These are phyloP conservation scores for Taxidea taxus DNA, from an alignment of 2,113 vertebrate species.

Conservation along the genomic window DNA sequence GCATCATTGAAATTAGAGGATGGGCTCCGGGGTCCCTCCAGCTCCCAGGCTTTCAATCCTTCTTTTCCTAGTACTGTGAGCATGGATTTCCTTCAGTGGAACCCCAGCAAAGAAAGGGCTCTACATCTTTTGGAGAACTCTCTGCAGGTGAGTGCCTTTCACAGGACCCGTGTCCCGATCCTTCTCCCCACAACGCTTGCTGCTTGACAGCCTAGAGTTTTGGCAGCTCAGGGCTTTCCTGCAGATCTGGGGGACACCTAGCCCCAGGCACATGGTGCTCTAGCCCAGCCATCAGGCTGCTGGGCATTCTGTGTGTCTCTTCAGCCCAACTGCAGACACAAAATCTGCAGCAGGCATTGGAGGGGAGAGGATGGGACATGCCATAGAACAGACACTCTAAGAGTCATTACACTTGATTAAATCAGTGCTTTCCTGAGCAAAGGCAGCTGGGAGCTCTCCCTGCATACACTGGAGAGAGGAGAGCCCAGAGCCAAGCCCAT, in stretches of 20 bases:
- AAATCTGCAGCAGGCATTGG: not conserved
- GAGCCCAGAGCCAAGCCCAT: too few species aligned
- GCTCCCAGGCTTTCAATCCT: not conserved
- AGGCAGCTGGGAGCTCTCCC: not conserved
- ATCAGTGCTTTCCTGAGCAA: not conserved
- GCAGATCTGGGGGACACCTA: accelerated
- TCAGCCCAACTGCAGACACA: not conserved
- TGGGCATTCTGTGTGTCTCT: not conserved
- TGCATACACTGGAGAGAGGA: not conserved
- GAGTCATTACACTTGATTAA: not conserved
- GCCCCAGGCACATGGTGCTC: not conserved
- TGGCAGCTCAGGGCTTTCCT: not conserved
- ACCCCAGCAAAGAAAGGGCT: too few species aligned
- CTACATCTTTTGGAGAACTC: not conserved
- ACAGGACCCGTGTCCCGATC: not conserved
- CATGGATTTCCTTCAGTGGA: not conserved
- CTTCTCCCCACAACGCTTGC: not conserved
- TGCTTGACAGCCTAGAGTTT: not conserved
- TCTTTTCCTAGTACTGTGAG: not conserved
- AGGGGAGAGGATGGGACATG: not conserved
- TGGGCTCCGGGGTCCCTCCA: accelerated
- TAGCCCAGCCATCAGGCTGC: not conserved
- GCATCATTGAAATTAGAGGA: not conserved
- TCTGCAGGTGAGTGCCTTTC: not conserved
- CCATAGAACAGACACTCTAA: not conserved